These are phyloP conservation scores for Eupristina koningsbergeri DNA, from an alignment of 1,140 invertebrate species.

Conservation along the genomic window DNA sequence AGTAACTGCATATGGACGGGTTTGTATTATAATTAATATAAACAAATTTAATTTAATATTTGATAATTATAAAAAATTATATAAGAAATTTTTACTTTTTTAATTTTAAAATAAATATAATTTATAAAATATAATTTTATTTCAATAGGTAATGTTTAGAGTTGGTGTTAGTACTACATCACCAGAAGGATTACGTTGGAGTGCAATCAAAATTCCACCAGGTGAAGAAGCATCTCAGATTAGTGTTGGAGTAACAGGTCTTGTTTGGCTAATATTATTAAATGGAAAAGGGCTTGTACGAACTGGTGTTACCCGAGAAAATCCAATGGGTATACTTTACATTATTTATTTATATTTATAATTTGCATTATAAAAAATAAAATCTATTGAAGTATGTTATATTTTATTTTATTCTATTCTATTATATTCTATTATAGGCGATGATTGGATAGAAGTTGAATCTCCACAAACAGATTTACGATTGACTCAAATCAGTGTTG, in stretches of 20 bases:
- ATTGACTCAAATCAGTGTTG: conserved; percentile 86
- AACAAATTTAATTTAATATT: neutral
- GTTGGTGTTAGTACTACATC: conserved; percentile 83
- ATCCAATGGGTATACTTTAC: conserved; percentile 76
- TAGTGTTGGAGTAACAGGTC: conserved; percentile 85
- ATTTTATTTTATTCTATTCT: no score
- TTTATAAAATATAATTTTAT: neutral
- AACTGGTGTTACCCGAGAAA: conserved; percentile 83
- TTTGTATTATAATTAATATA: conserved; percentile 58
- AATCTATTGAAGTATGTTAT: neutral
- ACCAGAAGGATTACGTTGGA: conserved; percentile 90
- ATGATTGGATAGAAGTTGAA: conserved; percentile 86
- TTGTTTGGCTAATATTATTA: conserved; percentile 89
- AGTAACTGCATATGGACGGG: conserved; percentile 89
- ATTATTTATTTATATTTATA: neutral
- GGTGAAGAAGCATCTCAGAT: conserved; percentile 88
- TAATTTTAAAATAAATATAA: neutral
- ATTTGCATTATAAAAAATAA: conserved; percentile 11
- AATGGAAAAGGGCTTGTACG: conserved; percentile 86
- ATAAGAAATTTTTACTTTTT: neutral
- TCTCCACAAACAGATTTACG: conserved; percentile 80
- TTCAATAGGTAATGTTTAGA: conserved; percentile 84
- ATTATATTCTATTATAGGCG: conserved; percentile 71
- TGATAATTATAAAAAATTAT: neutral
- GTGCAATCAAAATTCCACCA: conserved; percentile 80